phyloP scores from a whole-genome alignment of 2,888 invertebrate species.

The Spodoptera picta region DNA sequence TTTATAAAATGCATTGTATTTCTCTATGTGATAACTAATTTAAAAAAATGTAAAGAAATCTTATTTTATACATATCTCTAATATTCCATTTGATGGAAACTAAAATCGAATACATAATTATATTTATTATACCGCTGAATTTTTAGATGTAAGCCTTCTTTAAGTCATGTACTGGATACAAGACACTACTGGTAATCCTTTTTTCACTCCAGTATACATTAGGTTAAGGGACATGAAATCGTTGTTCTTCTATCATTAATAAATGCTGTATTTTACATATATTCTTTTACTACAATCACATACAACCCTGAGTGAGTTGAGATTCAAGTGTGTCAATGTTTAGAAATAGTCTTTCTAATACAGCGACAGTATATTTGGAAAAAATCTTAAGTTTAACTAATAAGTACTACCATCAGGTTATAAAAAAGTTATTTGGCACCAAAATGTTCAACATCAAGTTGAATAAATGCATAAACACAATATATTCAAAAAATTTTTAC shows the following conservation, averaged over 20 bases:
- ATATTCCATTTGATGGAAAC: slow-evolving; percentile 8
- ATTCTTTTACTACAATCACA: background rate
- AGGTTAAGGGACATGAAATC: slow-evolving; percentile 2
- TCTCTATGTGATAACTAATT: slow-evolving; percentile 27
- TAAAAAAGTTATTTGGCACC: no score
- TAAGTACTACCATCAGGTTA: no score
- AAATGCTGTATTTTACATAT: slow-evolving; percentile 17
- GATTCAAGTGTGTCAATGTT: no score
- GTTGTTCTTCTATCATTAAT: slow-evolving; percentile 20
- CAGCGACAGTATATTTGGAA: no score
- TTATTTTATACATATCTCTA: slow-evolving; percentile 3
- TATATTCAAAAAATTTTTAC: no score
- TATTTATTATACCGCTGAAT: slow-evolving; percentile 12
- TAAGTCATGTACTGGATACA: background rate
- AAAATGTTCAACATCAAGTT: no score
- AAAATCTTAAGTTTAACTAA: no score
- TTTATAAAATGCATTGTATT: slow-evolving; percentile 4
- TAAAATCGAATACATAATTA: slow-evolving; percentile 18
- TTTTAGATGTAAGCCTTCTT: slow-evolving; percentile 3
- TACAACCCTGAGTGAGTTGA: no score
- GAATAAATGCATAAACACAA: no score
- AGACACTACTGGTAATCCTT: no score
- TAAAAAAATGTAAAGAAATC: slow-evolving; percentile 4
- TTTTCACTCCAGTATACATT: no score
- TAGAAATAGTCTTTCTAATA: no score